phyloP scores from a whole-genome alignment of 2,888 invertebrate species.

The Andrena minutula region DNA sequence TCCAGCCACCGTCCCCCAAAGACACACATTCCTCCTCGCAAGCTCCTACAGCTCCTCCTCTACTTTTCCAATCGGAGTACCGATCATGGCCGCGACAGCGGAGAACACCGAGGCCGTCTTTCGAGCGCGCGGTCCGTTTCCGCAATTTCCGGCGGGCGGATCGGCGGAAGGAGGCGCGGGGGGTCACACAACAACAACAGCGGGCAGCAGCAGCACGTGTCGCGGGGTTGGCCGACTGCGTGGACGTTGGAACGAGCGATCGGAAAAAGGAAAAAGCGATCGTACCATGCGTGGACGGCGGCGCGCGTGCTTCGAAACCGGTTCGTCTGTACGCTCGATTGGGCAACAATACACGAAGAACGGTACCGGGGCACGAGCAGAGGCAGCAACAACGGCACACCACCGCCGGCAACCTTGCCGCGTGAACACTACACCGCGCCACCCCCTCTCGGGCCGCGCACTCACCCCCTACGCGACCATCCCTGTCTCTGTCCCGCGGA shows the following conservation, averaged over 20 bases:
- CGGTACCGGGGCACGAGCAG: constrained; percentile 71
- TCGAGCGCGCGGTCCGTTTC: background rate
- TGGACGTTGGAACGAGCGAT: constrained; percentile 32
- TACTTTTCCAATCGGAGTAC: background rate
- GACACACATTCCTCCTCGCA: background rate
- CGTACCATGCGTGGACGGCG: constrained; percentile 60
- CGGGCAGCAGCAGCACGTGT: constrained; percentile 67
- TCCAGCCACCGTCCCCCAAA: background rate
- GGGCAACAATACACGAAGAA: constrained; percentile 75
- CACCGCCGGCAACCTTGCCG: constrained; percentile 70
- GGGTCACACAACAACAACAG: constrained; percentile 19
- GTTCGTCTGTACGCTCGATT: constrained; percentile 74
- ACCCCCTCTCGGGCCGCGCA: constrained; percentile 33
- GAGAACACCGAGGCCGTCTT: background rate
- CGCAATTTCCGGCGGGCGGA: background rate
- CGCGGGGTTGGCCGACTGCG: constrained; percentile 31
- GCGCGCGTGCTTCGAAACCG: constrained; percentile 72
- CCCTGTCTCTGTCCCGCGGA: constrained; percentile 47
- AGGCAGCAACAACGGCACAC: constrained; percentile 66
- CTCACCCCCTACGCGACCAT: constrained; percentile 20
- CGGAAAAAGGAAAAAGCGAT: constrained; percentile 27
- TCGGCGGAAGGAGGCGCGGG: background rate
- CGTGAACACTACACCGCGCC: constrained; percentile 69
- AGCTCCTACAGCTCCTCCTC: background rate
- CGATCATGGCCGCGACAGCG: background rate